Conservation (phyloP, 2,888 invertebrate species). For the Rhyacophila evoluta region DNA sequence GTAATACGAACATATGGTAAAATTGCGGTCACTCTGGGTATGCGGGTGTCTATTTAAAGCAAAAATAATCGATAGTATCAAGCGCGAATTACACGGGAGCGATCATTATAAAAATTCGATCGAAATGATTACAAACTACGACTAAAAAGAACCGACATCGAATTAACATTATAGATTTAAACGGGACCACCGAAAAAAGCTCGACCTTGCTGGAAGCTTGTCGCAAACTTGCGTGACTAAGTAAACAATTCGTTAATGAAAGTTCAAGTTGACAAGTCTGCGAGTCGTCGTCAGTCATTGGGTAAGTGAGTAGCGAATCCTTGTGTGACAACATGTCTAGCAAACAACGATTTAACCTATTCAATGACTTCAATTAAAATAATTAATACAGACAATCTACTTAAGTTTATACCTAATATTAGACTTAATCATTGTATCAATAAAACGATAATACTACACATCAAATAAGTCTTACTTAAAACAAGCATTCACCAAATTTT, state of each 20-base stretch:
- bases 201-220: not conserved
- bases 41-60: not conserved
- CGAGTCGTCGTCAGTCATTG: not conserved
- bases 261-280: slow-evolving; percentile 20
- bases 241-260: slow-evolving; percentile 9
- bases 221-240: not conserved
- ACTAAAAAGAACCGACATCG: not conserved
- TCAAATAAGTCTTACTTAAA: no score
- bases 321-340: not conserved
- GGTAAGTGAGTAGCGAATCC: not conserved
- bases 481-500: no score
- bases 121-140: slow-evolving; percentile 3
- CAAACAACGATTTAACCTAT: not conserved
- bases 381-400: no score
- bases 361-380: no score
- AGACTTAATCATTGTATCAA: no score
- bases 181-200: not conserved
- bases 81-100: slow-evolving; percentile 3
- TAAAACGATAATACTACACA: no score
- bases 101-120: not conserved
- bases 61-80: not conserved
- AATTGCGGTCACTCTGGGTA: not conserved
- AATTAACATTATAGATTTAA: not conserved
- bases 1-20: no score
- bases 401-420: no score